Conservation (phyloP, 2,888 invertebrate species). For the Acleris laterana region DNA sequence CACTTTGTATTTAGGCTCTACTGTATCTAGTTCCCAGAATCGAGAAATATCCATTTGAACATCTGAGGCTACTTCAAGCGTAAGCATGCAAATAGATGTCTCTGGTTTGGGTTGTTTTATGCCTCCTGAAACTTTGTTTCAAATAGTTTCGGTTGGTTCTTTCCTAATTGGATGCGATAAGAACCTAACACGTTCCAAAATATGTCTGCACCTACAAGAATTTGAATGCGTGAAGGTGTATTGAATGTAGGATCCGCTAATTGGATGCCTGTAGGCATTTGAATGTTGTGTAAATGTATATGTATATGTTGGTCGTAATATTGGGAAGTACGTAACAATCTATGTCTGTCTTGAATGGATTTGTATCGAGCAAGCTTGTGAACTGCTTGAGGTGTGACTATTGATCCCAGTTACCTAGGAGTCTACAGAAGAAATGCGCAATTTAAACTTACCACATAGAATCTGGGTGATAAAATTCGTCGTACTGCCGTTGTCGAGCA, state of each 20-base stretch:
- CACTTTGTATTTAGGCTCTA: no score
- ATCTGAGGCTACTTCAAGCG: no score
- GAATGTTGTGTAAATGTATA: slow-evolving; percentile 4
- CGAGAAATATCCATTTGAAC: no score
- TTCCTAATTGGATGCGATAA: not conserved
- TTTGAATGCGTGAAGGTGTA: not conserved
- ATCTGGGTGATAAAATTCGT: slow-evolving; percentile 2
- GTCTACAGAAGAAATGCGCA: not conserved
- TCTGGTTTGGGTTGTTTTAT: not conserved
- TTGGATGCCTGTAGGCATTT: slow-evolving; percentile 8
- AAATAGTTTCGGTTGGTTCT: not conserved
- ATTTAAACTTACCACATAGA: slow-evolving; percentile 1
- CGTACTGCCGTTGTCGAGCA: slow-evolving; percentile 6
- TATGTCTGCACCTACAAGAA: not conserved
- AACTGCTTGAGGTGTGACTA: not conserved
- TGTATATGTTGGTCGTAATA: not conserved
- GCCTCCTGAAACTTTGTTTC: not conserved
- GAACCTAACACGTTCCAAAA: not conserved
- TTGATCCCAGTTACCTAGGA: slow-evolving; percentile 8
- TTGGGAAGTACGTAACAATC: slow-evolving; percentile 6
- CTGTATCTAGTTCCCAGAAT: no score
- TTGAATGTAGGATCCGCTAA: slow-evolving; percentile 14
- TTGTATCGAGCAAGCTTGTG: not conserved
- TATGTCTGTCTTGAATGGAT: slow-evolving; percentile 7
- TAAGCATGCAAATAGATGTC: not conserved